A percentile compares a stretch with the other conserved stretches of the same genome.
These are phyloP conservation scores for Parapristionchus giblindavisi DNA, from an alignment of 2,888 invertebrate genomes.

Conservation along the genomic window DNA sequence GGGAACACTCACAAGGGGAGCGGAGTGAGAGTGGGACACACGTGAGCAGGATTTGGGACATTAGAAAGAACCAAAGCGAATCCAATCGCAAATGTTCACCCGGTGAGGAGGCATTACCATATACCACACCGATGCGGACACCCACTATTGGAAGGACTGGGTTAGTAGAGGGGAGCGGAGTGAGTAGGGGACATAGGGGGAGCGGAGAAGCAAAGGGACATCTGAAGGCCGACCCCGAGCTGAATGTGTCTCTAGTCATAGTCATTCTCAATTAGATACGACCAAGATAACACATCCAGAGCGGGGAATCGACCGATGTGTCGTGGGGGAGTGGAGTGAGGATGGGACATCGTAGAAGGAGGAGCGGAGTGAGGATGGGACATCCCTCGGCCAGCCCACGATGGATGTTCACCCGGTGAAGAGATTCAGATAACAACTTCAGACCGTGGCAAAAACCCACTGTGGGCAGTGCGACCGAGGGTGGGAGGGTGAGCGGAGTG, in stretches of 20 bases:
- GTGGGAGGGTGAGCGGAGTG: slow-evolving; percentile 9
- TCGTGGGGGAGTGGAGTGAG: background rate
- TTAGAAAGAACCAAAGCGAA: background rate
- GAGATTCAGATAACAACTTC: slow-evolving; percentile 17
- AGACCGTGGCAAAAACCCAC: slow-evolving; percentile 27
- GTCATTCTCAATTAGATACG: slow-evolving; percentile 34
- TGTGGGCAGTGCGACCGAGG: background rate
- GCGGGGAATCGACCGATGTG: slow-evolving; percentile 24
- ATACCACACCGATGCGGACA: background rate
- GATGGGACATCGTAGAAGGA: background rate
- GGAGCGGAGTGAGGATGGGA: background rate
- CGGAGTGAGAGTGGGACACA: too few species aligned
- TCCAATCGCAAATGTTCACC: slow-evolving; percentile 12
- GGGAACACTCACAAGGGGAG: background rate
- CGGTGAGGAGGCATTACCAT: background rate
- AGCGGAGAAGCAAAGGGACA: background rate
- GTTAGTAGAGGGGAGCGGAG: background rate
- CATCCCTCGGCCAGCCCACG: slow-evolving; percentile 13
- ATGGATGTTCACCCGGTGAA: slow-evolving; percentile 40
- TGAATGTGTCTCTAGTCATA: slow-evolving; percentile 40
- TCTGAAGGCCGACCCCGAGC: slow-evolving; percentile 30
- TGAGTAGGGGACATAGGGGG: background rate
- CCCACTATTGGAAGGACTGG: slow-evolving; percentile 1
- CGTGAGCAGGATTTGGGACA: background rate
- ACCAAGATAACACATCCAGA: slow-evolving; percentile 38